phyloP scores from a whole-genome alignment of 2,888 invertebrate genomes.

The Automeris io region DNA sequence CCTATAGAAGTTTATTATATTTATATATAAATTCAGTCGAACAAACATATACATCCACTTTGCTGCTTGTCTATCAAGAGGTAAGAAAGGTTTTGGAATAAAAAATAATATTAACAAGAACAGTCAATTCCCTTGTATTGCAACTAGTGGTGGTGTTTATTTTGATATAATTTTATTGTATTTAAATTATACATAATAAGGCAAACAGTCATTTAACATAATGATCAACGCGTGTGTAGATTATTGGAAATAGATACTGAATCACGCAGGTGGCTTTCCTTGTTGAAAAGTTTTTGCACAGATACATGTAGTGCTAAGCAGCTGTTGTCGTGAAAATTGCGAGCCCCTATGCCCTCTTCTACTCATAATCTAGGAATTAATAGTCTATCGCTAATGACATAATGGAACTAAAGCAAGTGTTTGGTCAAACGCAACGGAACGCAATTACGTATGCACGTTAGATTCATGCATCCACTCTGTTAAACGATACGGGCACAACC shows the following conservation, averaged over 20 bases:
- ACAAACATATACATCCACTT: too few relatives aligned
- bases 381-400: slow-evolving; percentile 70
- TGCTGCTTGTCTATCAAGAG: too few relatives aligned
- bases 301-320: slow-evolving; percentile 47
- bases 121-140: too few relatives aligned
- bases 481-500: slow-evolving; percentile 60
- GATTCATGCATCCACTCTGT: slow-evolving; percentile 34
- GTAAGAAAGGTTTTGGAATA: too few relatives aligned
- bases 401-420: slow-evolving; percentile 45
- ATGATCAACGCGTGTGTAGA: neutral
- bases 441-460: slow-evolving; percentile 57
- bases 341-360: slow-evolving; percentile 61
- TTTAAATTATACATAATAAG: neutral
- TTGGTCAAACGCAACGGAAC: slow-evolving; percentile 46
- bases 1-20: too few relatives aligned
- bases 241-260: slow-evolving; percentile 9
- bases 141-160: too few relatives aligned
- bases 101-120: too few relatives aligned
- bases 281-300: slow-evolving; percentile 67
- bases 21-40: too few relatives aligned
- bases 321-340: slow-evolving; percentile 68
- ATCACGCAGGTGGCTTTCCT: slow-evolving; percentile 63
- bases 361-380: slow-evolving; percentile 72
- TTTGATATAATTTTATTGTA: neutral
- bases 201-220: neutral